Conservation (phyloP, 2,888 invertebrate genomes). For the Drosophila putrida region DNA sequence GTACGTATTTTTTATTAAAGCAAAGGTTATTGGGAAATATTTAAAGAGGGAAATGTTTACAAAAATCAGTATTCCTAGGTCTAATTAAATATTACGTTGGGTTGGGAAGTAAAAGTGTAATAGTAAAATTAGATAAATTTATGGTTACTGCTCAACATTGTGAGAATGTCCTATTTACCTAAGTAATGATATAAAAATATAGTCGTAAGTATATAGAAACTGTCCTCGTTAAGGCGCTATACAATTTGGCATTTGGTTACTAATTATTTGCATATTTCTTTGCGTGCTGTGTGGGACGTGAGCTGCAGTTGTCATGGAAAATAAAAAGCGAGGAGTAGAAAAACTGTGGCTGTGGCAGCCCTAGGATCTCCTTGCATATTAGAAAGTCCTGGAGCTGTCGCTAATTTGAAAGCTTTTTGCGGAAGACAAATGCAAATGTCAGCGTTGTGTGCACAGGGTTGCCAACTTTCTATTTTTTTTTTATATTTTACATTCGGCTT, state of each 20-base stretch:
- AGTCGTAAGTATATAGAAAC: not conserved
- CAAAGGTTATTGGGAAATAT: not conserved
- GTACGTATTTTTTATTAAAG: not conserved
- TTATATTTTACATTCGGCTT: slow-evolving; percentile 63
- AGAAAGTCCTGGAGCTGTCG: slow-evolving; percentile 40
- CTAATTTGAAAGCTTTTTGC: slow-evolving; percentile 78
- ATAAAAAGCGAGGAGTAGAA: not conserved
- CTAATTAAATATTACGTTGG: not conserved
- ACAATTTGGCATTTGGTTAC: slow-evolving; percentile 54
- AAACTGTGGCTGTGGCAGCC: not conserved
- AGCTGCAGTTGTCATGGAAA: slow-evolving; percentile 9
- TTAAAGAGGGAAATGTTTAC: not conserved
- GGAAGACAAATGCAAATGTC: slow-evolving; percentile 77
- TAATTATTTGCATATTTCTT: slow-evolving; percentile 76
- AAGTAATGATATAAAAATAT: not conserved
- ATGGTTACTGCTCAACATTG: too few species aligned
- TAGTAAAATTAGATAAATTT: too few species aligned
- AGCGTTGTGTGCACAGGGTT: slow-evolving; percentile 55
- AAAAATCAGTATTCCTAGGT: not conserved
- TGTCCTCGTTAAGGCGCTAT: slow-evolving; percentile 22
- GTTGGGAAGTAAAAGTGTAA: not conserved
- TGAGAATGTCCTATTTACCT: not conserved
- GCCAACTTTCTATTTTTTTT: slow-evolving; percentile 63
- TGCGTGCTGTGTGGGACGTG: slow-evolving; percentile 53
- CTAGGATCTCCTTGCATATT: too few species aligned